phyloP scores from a whole-genome alignment of 2,888 invertebrate genomes.

The Aleiodes alternator region DNA sequence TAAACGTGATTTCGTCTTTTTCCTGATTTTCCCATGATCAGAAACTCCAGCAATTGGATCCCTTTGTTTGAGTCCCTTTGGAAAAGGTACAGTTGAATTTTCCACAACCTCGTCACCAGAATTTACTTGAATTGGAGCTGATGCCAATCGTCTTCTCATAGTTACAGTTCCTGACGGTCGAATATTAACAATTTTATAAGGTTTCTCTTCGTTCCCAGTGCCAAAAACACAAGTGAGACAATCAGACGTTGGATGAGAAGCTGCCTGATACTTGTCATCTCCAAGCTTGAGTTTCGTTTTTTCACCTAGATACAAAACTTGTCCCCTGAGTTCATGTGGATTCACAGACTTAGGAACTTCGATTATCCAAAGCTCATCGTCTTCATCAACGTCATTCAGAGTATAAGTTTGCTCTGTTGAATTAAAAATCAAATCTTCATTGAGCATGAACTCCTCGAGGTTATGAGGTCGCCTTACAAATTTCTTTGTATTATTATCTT shows the following conservation, averaged over 20 bases:
- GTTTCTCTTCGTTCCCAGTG: slow-evolving; percentile 52
- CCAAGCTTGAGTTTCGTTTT: slow-evolving; percentile 63
- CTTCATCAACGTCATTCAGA: slow-evolving; percentile 61
- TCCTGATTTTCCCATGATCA: not conserved
- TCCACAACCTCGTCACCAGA: slow-evolving; percentile 42
- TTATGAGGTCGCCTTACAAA: slow-evolving; percentile 1
- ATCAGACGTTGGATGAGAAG: slow-evolving; percentile 48
- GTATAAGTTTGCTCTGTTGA: slow-evolving; percentile 54
- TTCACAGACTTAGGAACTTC: slow-evolving; percentile 64
- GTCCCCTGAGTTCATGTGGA: slow-evolving; percentile 59
- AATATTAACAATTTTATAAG: slow-evolving; percentile 63
- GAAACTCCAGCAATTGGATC: slow-evolving; percentile 54
- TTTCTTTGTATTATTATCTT: not conserved
- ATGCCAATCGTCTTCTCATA: slow-evolving; percentile 59
- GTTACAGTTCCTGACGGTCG: slow-evolving; percentile 59
- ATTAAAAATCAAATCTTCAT: slow-evolving; percentile 54
- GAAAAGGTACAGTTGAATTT: slow-evolving; percentile 59
- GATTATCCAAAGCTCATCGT: slow-evolving; percentile 65
- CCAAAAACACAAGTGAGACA: slow-evolving; percentile 61
- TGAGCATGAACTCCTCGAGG: slow-evolving; percentile 57
- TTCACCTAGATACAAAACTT: slow-evolving; percentile 58
- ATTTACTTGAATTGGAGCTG: slow-evolving; percentile 40
- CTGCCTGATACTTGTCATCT: slow-evolving; percentile 58
- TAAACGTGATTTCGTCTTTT: slow-evolving; percentile 12
- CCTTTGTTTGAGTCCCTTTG: slow-evolving; percentile 61